phyloP scores from a whole-genome alignment of 2,113 vertebrate genomes.

The Sebastes fasciatus region DNA sequence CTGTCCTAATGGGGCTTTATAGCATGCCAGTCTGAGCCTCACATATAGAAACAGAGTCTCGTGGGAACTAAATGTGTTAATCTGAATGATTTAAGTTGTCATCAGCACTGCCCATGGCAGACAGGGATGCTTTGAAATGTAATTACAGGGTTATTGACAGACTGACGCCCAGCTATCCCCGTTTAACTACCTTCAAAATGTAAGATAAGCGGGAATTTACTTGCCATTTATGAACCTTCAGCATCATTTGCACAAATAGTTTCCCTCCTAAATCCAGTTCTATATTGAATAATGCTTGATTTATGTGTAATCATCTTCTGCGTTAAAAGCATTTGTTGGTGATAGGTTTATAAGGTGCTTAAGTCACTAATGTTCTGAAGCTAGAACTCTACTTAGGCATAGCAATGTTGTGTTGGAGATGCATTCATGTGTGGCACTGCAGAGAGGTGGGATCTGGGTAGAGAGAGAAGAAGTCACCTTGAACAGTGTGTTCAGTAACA shows the following conservation, averaged over 20 bases:
- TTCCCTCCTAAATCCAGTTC: neutral
- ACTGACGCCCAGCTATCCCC: conserved; percentile 13
- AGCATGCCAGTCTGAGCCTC: conserved; percentile 11
- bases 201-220: conserved; percentile 11
- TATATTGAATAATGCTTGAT: neutral
- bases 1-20: conserved; percentile 28
- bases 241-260: conserved; percentile 16
- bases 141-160: conserved; percentile 40
- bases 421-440: neutral
- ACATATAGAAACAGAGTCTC: conserved; percentile 10
- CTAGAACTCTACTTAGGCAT: neutral
- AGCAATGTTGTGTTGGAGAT: neutral
- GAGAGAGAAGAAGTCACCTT: neutral
- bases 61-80: conserved; percentile 29
- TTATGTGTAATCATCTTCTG: neutral
- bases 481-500: neutral
- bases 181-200: conserved; percentile 15
- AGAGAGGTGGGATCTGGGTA: neutral
- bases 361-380: neutral
- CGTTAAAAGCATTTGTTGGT: neutral
- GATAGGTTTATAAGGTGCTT: neutral
- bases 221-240: neutral
- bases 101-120: neutral
- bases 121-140: conserved; percentile 13
- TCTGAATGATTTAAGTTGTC: conserved; percentile 46